A percentile compares a stretch with the other conserved stretches of the same genome.
phyloP scores from a whole-genome alignment of 2,797 vertebrate species.

The Falco naumanni region DNA sequence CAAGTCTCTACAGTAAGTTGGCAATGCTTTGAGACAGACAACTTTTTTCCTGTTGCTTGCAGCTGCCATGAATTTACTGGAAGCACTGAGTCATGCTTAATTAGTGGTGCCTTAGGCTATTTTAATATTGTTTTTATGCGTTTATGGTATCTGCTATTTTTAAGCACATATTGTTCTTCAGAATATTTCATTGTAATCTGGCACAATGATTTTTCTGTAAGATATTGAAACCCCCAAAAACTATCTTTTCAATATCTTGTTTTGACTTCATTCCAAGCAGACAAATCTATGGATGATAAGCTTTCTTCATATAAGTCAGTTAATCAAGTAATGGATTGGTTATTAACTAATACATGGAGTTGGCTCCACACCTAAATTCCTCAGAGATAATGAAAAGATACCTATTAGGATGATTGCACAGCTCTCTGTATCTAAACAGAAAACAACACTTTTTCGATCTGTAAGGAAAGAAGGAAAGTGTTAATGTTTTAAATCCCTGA shows the following conservation, averaged over 20 bases:
- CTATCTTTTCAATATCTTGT: constrained; percentile 12
- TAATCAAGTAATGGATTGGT: constrained; percentile 54
- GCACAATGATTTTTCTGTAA: constrained; percentile 4
- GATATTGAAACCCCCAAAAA: not conserved
- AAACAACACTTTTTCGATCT: not conserved
- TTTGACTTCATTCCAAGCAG: constrained; percentile 27
- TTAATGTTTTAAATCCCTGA: constrained; percentile 36
- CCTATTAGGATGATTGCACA: constrained; percentile 43
- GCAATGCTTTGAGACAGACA: constrained; percentile 28
- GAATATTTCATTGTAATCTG: not conserved
- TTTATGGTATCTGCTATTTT: constrained; percentile 24
- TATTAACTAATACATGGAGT: constrained; percentile 52
- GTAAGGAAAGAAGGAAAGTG: constrained; percentile 18
- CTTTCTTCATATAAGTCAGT: constrained; percentile 34
- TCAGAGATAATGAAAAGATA: constrained; percentile 33
- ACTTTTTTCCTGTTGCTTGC: constrained; percentile 26
- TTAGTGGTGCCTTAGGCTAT: constrained; percentile 7
- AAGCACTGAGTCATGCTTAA: constrained; percentile 29
- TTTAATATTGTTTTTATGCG: constrained; percentile 2
- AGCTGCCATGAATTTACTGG: constrained; percentile 51
- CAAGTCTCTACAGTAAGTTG: not conserved
- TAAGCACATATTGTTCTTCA: not conserved
- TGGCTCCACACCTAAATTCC: constrained; percentile 10
- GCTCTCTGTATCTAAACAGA: not conserved
- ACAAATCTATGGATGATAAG: constrained; percentile 48